phyloP scores from a whole-genome alignment of 1,140 invertebrate genomes.

The Harpegnathos saltator region DNA sequence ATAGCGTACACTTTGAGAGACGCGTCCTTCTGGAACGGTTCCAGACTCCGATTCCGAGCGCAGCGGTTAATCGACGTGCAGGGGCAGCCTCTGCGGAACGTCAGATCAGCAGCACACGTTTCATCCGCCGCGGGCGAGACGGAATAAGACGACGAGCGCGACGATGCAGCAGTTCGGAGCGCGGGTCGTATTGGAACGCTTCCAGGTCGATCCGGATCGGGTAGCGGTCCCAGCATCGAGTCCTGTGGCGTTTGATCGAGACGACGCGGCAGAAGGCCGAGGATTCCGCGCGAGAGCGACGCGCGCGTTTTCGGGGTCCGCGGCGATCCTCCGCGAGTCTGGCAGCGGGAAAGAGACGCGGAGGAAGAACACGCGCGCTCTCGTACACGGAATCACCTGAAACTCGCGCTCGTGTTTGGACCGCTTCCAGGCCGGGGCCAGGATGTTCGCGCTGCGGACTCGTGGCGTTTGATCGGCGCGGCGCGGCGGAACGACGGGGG shows the following conservation, averaged over 20 bases:
- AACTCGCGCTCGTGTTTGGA: too few species aligned
- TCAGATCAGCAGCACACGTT: neutral
- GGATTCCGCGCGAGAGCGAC: neutral
- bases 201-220: conserved; percentile 13
- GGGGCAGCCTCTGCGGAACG: neutral
- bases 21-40: conserved; percentile 10
- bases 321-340: too few species aligned
- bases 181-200: conserved; percentile 11
- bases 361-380: too few species aligned
- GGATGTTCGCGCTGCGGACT: neutral
- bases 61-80: conserved; percentile 19
- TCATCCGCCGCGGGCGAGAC: neutral
- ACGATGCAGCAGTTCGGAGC: neutral
- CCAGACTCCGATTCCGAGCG: conserved; percentile 10
- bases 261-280: neutral
- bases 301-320: too few species aligned
- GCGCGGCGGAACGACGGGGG: conserved; percentile 9
- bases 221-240: neutral
- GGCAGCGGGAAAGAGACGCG: too few species aligned
- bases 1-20: neutral
- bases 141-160: conserved; percentile 27
- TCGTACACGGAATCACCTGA: too few species aligned
- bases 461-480: conserved; percentile 8
- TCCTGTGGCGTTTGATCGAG: neutral
- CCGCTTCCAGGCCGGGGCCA: too few species aligned